Evolutionary conservation across 1,140 invertebrate genomes (phyloP), one percentile per base, ranked within the genome.

Genomic region (Cydia splendana): DNA sequence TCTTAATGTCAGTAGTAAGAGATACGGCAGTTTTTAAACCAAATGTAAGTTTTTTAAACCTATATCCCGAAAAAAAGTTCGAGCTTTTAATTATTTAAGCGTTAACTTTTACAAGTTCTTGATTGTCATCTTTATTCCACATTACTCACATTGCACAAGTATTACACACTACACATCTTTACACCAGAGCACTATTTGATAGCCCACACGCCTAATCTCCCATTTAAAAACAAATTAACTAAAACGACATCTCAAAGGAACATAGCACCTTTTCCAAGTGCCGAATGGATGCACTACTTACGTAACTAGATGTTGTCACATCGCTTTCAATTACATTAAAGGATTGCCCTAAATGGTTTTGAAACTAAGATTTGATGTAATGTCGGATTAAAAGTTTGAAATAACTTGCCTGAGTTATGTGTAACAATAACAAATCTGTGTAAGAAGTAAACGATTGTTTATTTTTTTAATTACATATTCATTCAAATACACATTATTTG

Each of bases 371-470:
- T n/a, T 38, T 71, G 67, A 38, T 18, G 67, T 42, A 71, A 71
- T 71, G 75, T 81, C 78, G 77, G 78, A 34, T 75, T 78, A 79
- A 45, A 71, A 9, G 30, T 65, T n/a, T 75, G 62, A 71, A 10
- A 20, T 24, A 7, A n/a, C 18, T 24, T 20, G 20, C 2, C 18
- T 62, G 7, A 24, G 18, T 24, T 20, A 0, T 48, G 45, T 48
- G 13, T 12, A 48, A 15, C 2, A 48, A 48, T 12, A 48, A 15
- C 2, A 48, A 48, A 48, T 48, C 10, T 45, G 2, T 10, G 42
- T 4, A 45, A 45, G 10, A 45, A 45, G 10, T 12, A 45, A 45
- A 45, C 9, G 9, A 45, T 12, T 12, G 34, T 34, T 6, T 12
- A 5, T 34, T 6, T 34, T 6, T 30, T 30, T 30, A 24, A 4